A percentile compares a stretch with the other conserved stretches of the same genome.
phyloP scores from a whole-genome alignment of 2,113 vertebrate genomes.

The Melanostigma gelatinosum region DNA sequence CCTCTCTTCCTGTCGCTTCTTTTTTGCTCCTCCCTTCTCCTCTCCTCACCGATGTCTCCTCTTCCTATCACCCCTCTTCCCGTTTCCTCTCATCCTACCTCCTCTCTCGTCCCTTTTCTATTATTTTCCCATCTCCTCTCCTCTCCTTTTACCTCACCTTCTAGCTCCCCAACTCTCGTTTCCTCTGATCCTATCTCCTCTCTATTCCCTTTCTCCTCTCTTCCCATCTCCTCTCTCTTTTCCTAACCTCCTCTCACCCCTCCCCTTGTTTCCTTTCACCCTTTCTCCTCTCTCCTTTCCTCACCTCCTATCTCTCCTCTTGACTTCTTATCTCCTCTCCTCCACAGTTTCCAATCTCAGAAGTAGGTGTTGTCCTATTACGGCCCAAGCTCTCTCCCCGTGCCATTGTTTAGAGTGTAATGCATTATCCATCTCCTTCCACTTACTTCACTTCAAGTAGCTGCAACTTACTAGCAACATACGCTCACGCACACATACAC shows the following conservation, averaged over 20 bases:
- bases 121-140: background rate
- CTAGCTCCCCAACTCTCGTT: background rate
- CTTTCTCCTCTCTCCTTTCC: background rate
- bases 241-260: background rate
- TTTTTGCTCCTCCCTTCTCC: background rate
- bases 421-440: conserved; percentile 77
- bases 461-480: conserved; percentile 55
- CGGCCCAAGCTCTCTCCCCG: conserved; percentile 37
- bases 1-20: background rate
- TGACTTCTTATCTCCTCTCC: background rate
- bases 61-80: background rate
- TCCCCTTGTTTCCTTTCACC: background rate
- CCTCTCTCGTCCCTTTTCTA: background rate
- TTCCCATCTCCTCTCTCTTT: background rate
- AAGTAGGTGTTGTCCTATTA: conserved; percentile 47
- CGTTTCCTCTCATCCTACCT: background rate
- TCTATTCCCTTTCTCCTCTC: background rate
- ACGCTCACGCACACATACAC: conserved; percentile 1
- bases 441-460: conserved; percentile 71
- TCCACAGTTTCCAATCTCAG: conserved; percentile 42
- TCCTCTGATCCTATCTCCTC: background rate
- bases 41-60: background rate
- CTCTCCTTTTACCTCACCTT: background rate
- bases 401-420: conserved; percentile 63
- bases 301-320: background rate